Conservation (phyloP, 2,797 vertebrate species). For the Hipposideros larvatus region DNA sequence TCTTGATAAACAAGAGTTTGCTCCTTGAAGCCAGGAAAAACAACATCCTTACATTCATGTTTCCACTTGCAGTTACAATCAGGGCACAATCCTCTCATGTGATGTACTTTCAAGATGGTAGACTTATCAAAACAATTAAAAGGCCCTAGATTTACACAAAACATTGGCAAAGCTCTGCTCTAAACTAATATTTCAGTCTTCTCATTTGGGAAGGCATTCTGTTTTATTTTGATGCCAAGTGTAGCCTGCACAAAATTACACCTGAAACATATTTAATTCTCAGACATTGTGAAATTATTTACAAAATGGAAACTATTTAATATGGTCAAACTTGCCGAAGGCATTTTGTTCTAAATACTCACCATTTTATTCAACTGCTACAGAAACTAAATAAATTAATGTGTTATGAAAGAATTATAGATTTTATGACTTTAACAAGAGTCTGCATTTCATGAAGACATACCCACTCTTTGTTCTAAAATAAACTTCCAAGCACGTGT, state of each 20-base stretch:
- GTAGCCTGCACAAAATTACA: neutral
- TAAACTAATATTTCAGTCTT: neutral
- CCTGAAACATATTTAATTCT: neutral
- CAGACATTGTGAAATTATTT: neutral
- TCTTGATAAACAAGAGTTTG: neutral
- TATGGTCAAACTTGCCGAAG: constrained; percentile 9
- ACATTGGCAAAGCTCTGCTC: neutral
- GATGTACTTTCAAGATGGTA: neutral
- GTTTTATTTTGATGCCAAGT: constrained; percentile 42
- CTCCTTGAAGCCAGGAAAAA: neutral
- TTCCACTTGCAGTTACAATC: neutral
- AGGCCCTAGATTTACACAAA: neutral
- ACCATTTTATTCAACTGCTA: neutral
- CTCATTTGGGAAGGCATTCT: neutral
- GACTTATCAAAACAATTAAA: constrained; percentile 30
- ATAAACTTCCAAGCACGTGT: neutral
- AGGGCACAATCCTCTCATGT: neutral
- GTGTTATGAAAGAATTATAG: neutral
- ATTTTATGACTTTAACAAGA: neutral
- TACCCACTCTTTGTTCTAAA: neutral
- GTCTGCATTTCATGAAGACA: neutral
- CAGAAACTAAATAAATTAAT: constrained; percentile 52
- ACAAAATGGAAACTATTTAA: neutral
- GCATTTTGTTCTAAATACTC: neutral
- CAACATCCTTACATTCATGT: neutral